Percentiles rank a stretch among this genome's conserved stretches.
Conservation (phyloP, 1,140 invertebrate species). For the Ostrea edulis region DNA sequence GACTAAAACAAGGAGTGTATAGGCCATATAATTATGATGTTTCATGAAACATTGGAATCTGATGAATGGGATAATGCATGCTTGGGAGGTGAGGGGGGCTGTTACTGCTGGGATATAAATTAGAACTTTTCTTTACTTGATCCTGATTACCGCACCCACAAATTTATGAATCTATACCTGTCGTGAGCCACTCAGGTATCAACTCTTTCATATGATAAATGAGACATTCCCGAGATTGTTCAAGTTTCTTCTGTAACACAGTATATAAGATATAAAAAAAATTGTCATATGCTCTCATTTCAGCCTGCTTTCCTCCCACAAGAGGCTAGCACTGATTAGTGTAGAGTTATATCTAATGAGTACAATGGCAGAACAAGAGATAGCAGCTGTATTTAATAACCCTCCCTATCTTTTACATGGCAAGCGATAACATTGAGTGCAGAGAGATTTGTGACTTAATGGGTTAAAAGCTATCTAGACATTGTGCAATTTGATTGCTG, state of each 20-base stretch:
- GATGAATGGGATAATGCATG: too few species aligned
- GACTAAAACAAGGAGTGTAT: too few species aligned
- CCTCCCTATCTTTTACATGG: neutral
- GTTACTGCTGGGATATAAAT: too few species aligned
- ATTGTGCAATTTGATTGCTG: neutral
- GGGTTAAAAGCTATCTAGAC: neutral
- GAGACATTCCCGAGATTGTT: neutral
- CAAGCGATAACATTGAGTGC: neutral
- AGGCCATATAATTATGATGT: too few species aligned
- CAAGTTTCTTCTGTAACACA: neutral
- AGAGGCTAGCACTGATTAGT: neutral
- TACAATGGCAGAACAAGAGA: neutral
- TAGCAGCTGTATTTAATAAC: neutral
- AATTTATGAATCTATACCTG: neutral
- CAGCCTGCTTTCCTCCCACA: neutral
- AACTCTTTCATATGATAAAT: too few species aligned
- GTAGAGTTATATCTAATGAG: too few species aligned
- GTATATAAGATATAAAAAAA: too few species aligned
- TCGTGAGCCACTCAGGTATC: too few species aligned
- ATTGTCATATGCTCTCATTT: too few species aligned
- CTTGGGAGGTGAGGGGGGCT: too few species aligned
- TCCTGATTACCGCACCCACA: neutral
- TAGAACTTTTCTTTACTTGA: neutral
- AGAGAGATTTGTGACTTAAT: neutral
- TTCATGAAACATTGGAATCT: too few species aligned